These are phyloP conservation scores for Todiramphus chloris DNA, from an alignment of 2,113 vertebrate genomes.

Conservation along the genomic window DNA sequence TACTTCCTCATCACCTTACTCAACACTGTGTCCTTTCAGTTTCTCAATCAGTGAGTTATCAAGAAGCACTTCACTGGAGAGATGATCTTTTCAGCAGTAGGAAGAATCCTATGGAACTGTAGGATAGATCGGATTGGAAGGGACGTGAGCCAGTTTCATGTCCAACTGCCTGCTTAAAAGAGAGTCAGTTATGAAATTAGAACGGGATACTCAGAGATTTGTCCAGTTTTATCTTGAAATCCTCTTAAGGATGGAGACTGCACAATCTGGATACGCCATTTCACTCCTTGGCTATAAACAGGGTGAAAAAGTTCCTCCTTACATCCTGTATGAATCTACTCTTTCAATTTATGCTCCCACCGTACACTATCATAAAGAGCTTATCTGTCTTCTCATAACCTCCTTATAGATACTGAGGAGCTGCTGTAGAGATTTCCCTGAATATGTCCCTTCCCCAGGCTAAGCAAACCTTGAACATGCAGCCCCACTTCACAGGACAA, in stretches of 20 bases:
- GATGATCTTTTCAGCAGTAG: neutral
- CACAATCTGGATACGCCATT: neutral
- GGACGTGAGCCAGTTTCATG: neutral
- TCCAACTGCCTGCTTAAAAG: neutral
- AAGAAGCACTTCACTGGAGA: neutral
- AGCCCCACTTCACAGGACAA: neutral
- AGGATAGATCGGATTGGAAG: neutral
- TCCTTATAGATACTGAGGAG: neutral
- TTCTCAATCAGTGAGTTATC: neutral
- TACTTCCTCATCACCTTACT: neutral
- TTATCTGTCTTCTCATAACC: neutral
- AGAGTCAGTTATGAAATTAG: neutral
- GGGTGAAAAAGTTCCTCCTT: neutral
- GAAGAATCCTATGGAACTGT: neutral
- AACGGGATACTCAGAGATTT: neutral
- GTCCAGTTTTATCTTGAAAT: neutral
- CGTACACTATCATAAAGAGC: accelerated
- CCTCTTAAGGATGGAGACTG: neutral
- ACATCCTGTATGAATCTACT: neutral
- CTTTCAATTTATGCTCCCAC: neutral
- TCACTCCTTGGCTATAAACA: neutral
- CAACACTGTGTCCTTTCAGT: neutral
- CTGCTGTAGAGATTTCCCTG: neutral
- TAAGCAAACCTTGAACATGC: neutral
- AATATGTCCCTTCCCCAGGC: neutral